Conservation (phyloP, 2,113 vertebrate species). For the Microcebus ravelobensis region DNA sequence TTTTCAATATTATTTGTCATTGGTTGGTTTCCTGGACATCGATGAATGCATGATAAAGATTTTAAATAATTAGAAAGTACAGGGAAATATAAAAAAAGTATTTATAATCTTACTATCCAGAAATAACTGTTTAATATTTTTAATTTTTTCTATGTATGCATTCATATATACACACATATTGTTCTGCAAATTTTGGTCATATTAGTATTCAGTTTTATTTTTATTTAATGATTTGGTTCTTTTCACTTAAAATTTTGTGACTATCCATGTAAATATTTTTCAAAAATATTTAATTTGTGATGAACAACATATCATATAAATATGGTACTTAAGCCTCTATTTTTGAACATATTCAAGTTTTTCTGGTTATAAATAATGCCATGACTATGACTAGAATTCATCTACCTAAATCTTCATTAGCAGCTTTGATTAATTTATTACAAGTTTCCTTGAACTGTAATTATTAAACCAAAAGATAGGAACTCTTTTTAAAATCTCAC, state of each 20-base stretch:
- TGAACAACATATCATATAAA: background rate
- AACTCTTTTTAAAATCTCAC: background rate
- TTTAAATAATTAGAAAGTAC: background rate
- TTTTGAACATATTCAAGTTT: background rate
- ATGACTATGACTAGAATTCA: background rate
- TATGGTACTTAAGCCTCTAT: background rate
- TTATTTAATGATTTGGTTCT: conserved; percentile 10
- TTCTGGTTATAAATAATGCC: background rate
- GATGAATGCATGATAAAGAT: background rate
- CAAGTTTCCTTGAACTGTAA: conserved; percentile 6
- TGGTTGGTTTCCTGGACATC: background rate
- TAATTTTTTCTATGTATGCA: background rate
- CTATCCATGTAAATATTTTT: background rate
- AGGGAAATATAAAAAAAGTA: conserved; percentile 13
- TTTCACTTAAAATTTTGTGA: conserved; percentile 32
- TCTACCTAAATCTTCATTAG: background rate
- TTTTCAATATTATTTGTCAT: conserved; percentile 11
- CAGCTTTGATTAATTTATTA: background rate
- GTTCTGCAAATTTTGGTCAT: background rate
- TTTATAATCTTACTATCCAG: background rate
- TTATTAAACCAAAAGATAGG: background rate
- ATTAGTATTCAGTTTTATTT: background rate
- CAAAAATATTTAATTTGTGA: conserved; percentile 16
- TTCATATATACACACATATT: background rate
- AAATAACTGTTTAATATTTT: background rate